A percentile compares a stretch with the other conserved stretches of the same genome.
Conservation (phyloP, 2,797 vertebrate genomes). For the Danio albolineatus region DNA sequence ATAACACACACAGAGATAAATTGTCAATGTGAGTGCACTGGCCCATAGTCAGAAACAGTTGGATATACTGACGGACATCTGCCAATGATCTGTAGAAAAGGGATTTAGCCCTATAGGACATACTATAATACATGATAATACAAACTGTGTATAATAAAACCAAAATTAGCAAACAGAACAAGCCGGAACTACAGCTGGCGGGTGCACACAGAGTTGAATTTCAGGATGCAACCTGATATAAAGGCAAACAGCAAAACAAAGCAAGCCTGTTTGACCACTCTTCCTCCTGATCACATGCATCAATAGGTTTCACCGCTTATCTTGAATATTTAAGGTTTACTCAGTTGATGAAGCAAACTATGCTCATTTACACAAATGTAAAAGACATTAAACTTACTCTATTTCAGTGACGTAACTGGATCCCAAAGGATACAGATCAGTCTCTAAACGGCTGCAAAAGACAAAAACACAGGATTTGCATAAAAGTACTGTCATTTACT, state of each 20-base stretch:
- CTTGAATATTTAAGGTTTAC: neutral
- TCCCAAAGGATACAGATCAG: slow-evolving; percentile 87
- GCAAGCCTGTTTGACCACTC: slow-evolving; percentile 2
- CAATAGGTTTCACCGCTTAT: neutral
- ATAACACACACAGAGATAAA: neutral
- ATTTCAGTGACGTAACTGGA: slow-evolving; percentile 84
- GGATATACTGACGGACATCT: neutral
- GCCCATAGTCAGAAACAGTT: neutral
- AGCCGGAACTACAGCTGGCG: neutral
- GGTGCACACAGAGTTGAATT: neutral
- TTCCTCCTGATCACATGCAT: neutral
- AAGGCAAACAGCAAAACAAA: neutral
- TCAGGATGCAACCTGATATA: slow-evolving; percentile 3
- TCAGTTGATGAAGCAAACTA: neutral
- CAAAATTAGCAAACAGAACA: no score
- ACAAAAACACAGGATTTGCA: neutral
- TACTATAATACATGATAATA: neutral
- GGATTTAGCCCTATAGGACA: neutral
- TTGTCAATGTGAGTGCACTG: neutral
- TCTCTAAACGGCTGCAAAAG: slow-evolving; percentile 78
- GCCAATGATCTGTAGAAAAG: neutral
- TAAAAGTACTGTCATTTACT: neutral
- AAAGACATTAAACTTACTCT: slow-evolving; percentile 75
- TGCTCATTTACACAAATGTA: neutral
- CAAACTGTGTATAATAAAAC: neutral